These are phyloP conservation scores for Candidula unifasciata DNA, from an alignment of 2,888 invertebrate genomes.

Conservation along the genomic window DNA sequence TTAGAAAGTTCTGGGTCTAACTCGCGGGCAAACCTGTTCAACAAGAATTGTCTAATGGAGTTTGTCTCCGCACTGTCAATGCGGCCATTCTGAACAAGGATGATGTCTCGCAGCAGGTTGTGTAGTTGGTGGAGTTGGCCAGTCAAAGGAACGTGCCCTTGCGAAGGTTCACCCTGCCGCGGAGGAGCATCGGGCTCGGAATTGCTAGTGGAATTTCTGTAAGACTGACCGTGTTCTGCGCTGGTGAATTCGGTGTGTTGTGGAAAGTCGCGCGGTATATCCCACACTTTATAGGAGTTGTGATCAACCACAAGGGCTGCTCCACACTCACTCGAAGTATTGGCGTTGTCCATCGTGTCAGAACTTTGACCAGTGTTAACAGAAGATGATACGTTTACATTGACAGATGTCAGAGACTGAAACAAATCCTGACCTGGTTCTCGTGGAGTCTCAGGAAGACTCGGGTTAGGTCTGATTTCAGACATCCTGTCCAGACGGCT, in stretches of 20 bases:
- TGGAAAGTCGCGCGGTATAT: too few species aligned
- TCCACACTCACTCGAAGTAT: background rate
- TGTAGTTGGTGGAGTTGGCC: slow-evolving; percentile 11
- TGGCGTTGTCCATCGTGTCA: background rate
- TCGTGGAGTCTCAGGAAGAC: too few species aligned
- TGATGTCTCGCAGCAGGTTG: slow-evolving; percentile 16
- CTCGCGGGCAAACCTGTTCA: too few species aligned
- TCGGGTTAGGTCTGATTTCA: too few species aligned
- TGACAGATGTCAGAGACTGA: background rate
- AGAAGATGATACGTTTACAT: background rate
- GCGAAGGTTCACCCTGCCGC: background rate
- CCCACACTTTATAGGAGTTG: too few species aligned
- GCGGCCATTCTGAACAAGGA: background rate
- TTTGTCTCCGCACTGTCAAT: background rate
- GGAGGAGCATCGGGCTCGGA: background rate
- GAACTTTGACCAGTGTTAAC: background rate
- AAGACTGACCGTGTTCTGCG: background rate
- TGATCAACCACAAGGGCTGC: background rate
- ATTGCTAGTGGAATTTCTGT: background rate
- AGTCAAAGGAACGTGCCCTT: background rate
- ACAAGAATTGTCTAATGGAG: background rate
- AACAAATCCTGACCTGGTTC: background rate
- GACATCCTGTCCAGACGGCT: background rate
- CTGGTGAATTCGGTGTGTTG: background rate
- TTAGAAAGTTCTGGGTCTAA: too few species aligned